A percentile compares a stretch with the other conserved stretches of the same genome.
These are phyloP conservation scores for Notarius lentiginosus DNA, from an alignment of 2,113 vertebrate species.

Conservation along the genomic window DNA sequence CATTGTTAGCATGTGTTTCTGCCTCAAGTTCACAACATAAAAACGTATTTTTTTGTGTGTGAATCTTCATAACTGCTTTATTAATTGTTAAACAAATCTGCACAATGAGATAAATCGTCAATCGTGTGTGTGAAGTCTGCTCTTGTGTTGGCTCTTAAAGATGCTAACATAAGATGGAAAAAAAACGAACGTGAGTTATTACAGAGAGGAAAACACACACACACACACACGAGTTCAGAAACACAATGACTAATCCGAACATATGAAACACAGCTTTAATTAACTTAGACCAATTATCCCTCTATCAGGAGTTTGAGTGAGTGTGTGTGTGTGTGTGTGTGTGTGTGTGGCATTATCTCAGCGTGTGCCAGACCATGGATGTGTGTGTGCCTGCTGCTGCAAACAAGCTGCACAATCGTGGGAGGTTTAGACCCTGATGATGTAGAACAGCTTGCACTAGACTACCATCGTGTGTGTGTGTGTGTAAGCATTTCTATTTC, in stretches of 20 bases:
- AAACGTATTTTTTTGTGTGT: not conserved
- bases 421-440: conserved; percentile 27
- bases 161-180: not conserved
- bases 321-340: conserved; percentile 19
- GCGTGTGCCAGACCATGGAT: conserved; percentile 8
- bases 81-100: not conserved
- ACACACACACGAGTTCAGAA: not conserved
- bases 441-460: conserved; percentile 22
- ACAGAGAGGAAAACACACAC: not conserved
- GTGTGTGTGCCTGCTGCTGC: conserved; percentile 24
- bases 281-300: conserved; percentile 40
- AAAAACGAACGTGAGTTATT: not conserved
- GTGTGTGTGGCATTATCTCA: conserved; percentile 21
- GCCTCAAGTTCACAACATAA: not conserved
- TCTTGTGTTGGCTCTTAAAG: not conserved
- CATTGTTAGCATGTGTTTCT: not conserved
- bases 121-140: not conserved
- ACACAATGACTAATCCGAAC: not conserved
- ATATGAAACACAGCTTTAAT: conserved; percentile 27
- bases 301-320: conserved; percentile 18
- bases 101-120: not conserved
- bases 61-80: not conserved
- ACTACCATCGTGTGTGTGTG: not conserved
- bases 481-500: conserved; percentile 5
- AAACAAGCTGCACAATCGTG: conserved; percentile 18